A percentile compares a stretch with the other conserved stretches of the same genome.
phyloP scores from a whole-genome alignment of 2,113 vertebrate species.

The Anguilla japonica region DNA sequence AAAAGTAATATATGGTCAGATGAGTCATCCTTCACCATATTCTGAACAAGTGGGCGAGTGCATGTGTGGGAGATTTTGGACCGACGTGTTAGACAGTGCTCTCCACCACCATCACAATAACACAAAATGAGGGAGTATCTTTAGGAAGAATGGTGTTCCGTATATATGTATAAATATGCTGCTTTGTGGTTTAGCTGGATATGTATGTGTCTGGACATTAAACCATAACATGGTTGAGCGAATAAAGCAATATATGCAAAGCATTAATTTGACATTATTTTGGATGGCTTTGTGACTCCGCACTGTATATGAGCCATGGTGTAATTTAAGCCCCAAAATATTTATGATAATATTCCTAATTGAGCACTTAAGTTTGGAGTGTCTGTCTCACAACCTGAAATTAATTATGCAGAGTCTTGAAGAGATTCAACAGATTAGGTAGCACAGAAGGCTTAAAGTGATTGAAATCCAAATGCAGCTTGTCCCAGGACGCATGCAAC shows the following conservation, averaged over 20 bases:
- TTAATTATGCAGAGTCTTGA: neutral
- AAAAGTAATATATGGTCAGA: too few relatives aligned
- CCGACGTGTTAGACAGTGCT: too few relatives aligned
- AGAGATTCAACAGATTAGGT: neutral
- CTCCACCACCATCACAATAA: too few relatives aligned
- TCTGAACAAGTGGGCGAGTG: too few relatives aligned
- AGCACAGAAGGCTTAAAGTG: too few relatives aligned
- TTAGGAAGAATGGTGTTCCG: too few relatives aligned
- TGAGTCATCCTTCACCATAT: too few relatives aligned
- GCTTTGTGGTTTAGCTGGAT: neutral
- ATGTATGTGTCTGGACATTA: neutral
- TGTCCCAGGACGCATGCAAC: neutral
- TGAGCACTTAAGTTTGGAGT: neutral
- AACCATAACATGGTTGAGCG: neutral
- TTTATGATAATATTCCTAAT: neutral
- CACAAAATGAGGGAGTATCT: too few relatives aligned
- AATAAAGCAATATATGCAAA: neutral
- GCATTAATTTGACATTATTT: neutral
- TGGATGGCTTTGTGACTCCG: neutral
- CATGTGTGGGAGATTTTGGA: too few relatives aligned
- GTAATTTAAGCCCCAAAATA: neutral
- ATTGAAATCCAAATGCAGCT: neutral
- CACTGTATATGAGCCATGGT: neutral
- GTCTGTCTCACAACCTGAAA: neutral
- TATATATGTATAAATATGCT: neutral